These are phyloP conservation scores for Pocota personata DNA, from an alignment of 2,888 invertebrate genomes.

Conservation along the genomic window DNA sequence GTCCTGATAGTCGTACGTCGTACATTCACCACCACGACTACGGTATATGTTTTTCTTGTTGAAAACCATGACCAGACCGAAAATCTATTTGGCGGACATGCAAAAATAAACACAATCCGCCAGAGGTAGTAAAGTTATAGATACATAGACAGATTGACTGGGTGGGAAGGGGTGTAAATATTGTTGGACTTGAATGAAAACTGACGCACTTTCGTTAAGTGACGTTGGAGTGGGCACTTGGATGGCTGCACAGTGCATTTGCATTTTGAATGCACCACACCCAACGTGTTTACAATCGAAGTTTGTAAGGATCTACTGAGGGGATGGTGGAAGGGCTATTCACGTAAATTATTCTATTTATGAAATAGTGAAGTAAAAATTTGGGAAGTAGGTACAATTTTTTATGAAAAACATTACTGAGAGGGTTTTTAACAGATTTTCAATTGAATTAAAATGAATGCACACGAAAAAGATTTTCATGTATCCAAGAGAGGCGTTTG, in stretches of 20 bases:
- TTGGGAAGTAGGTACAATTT: too few species aligned
- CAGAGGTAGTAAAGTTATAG: not conserved
- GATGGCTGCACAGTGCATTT: not conserved
- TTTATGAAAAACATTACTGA: too few species aligned
- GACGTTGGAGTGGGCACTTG: slow-evolving; percentile 5
- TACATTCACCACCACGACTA: not conserved
- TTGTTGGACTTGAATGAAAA: not conserved
- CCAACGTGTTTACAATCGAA: not conserved
- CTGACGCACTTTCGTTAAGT: slow-evolving; percentile 6
- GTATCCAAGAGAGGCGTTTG: too few species aligned
- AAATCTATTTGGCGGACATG: not conserved
- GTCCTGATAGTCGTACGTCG: too few species aligned
- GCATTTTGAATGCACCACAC: not conserved
- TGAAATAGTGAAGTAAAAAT: too few species aligned
- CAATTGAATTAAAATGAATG: too few species aligned
- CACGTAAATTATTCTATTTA: too few species aligned
- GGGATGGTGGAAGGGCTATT: too few species aligned
- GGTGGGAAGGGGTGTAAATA: not conserved
- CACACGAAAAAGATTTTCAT: too few species aligned
- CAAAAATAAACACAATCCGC: not conserved
- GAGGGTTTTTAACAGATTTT: too few species aligned
- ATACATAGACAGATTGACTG: not conserved
- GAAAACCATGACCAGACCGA: not conserved
- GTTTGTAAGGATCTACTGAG: not conserved
- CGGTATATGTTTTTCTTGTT: too few species aligned